A percentile compares a stretch with the other conserved stretches of the same genome.
These are phyloP conservation scores for Apoderus coryli DNA, from an alignment of 2,888 invertebrate genomes.

Conservation along the genomic window DNA sequence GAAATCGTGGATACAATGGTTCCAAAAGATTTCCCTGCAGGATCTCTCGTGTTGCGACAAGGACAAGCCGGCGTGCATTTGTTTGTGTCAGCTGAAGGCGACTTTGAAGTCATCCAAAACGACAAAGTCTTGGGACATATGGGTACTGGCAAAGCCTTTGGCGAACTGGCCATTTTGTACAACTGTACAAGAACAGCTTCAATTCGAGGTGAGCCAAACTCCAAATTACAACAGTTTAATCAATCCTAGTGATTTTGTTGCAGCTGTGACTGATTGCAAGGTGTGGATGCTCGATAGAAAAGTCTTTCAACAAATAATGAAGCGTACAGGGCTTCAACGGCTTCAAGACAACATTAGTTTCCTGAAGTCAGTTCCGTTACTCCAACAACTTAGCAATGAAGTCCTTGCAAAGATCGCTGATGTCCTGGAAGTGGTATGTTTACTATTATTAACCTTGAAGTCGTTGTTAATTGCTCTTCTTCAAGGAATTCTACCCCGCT, in stretches of 20 bases:
- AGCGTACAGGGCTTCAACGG: slow-evolving; percentile 50
- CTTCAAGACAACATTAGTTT: slow-evolving; percentile 52
- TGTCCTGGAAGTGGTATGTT: slow-evolving; percentile 50
- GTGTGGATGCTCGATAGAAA: slow-evolving; percentile 55
- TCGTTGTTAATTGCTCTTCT: slow-evolving; percentile 13
- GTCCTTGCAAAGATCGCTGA: slow-evolving; percentile 54
- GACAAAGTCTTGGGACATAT: slow-evolving; percentile 45
- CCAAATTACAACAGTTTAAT: neutral
- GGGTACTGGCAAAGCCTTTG: slow-evolving; percentile 51
- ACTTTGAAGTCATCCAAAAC: slow-evolving; percentile 52
- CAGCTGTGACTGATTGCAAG: slow-evolving; percentile 45
- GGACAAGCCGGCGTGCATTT: slow-evolving; percentile 49
- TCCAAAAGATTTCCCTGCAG: slow-evolving; percentile 37
- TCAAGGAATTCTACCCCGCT: slow-evolving; percentile 45
- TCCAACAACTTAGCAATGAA: slow-evolving; percentile 40
- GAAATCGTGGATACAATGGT: slow-evolving; percentile 57
- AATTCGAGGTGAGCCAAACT: slow-evolving; percentile 36
- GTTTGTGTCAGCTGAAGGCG: slow-evolving; percentile 48
- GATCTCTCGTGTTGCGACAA: slow-evolving; percentile 43
- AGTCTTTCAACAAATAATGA: slow-evolving; percentile 58
- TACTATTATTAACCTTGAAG: slow-evolving; percentile 1
- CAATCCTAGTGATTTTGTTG: slow-evolving; percentile 4
- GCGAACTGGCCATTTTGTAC: slow-evolving; percentile 60
- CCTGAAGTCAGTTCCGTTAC: slow-evolving; percentile 46
- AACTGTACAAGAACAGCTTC: slow-evolving; percentile 58